Conservation (phyloP, 2,113 vertebrate genomes). For the Archilochus colubris region DNA sequence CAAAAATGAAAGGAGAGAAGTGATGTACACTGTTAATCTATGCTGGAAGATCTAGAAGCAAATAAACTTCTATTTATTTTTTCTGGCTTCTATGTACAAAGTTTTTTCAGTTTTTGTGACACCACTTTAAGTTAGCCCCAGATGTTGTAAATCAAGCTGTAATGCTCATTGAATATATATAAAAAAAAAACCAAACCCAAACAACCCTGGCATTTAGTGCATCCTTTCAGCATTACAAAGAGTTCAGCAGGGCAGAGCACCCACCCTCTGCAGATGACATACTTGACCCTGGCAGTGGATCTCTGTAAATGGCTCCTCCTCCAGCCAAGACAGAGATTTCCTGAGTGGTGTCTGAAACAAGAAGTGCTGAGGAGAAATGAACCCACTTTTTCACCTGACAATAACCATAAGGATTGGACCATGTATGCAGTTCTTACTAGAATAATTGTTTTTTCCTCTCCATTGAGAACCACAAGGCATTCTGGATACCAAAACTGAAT, state of each 20-base stretch:
- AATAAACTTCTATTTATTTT: conserved; percentile 1
- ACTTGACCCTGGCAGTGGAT: background rate
- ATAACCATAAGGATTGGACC: background rate
- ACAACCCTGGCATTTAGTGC: background rate
- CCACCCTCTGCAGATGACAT: background rate
- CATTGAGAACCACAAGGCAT: background rate
- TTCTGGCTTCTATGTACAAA: background rate
- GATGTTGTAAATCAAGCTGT: background rate
- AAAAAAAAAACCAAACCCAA: too few species aligned
- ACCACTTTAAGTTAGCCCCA: background rate
- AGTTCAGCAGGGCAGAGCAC: background rate
- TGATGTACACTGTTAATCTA: background rate
- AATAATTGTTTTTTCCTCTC: background rate
- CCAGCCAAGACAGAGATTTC: background rate
- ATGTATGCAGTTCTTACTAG: background rate
- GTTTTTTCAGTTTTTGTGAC: conserved; percentile 4
- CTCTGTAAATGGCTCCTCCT: background rate
- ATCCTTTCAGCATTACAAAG: background rate
- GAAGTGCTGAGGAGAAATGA: background rate
- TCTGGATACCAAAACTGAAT: background rate
- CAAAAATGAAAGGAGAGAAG: background rate
- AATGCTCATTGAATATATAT: background rate
- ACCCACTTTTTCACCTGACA: background rate
- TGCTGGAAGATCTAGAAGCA: background rate
- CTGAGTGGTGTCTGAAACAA: background rate